A percentile compares a stretch with the other conserved stretches of the same genome.
These are phyloP conservation scores for Octodon degus DNA, from an alignment of 2,113 vertebrate species.

Conservation along the genomic window DNA sequence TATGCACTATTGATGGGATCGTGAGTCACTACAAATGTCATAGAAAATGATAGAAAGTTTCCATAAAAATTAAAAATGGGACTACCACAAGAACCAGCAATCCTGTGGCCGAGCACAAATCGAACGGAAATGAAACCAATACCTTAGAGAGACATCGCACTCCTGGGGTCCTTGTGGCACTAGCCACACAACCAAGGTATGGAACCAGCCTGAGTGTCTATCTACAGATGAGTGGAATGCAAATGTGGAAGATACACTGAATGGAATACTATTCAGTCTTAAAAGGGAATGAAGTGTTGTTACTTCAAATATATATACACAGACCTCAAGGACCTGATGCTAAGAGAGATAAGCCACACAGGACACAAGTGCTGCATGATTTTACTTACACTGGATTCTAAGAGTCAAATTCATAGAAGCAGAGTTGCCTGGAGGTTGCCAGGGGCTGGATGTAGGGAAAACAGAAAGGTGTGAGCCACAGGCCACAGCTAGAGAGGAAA, in stretches of 20 bases:
- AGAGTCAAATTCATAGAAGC: not conserved
- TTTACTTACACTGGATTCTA: not conserved
- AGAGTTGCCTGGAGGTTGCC: not conserved
- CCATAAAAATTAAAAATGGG: not conserved
- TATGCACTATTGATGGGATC: fast-evolving
- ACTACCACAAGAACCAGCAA: too few relatives aligned
- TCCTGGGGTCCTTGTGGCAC: too few relatives aligned
- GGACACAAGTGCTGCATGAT: not conserved
- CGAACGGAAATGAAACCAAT: not conserved
- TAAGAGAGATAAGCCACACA: not conserved
- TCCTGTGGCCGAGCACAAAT: not conserved
- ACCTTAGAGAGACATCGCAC: not conserved
- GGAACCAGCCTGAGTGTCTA: not conserved
- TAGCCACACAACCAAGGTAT: not conserved
- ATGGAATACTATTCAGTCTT: not conserved
- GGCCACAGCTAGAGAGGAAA: not conserved
- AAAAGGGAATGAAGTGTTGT: not conserved
- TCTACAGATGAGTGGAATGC: too few relatives aligned
- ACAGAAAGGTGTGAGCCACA: not conserved
- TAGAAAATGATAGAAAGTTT: not conserved
- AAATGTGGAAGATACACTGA: too few relatives aligned
- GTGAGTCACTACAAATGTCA: not conserved
- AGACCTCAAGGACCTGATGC: not conserved
- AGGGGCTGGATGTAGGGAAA: not conserved
- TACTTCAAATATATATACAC: not conserved